Evolutionary conservation across 1,140 invertebrate genomes (phyloP), one percentile per base, ranked within the genome.

Genomic region (Drosophila arizonae): DNA sequence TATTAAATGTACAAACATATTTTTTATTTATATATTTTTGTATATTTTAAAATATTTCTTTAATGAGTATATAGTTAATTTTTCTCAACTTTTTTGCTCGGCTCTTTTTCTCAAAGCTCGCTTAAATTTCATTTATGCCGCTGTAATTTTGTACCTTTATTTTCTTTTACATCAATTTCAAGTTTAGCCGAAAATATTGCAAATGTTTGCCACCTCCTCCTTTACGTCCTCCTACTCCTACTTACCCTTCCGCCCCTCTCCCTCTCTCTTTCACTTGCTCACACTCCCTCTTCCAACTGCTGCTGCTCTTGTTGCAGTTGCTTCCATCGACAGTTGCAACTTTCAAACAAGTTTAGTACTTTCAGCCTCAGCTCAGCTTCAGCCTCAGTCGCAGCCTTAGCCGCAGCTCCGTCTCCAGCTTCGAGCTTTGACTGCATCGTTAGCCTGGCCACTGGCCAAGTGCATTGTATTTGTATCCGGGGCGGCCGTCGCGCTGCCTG

Each of bases 321-420:
- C 61, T 13, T 48, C 65, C 65, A 50, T 50, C 51, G 56, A 56
- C 78, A 72, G 82, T 87, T 87, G 79, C 82, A 85, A 85, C 78
- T 85, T 85, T 85, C 81, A 85, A 85, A 85, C 81, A 79, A 81
- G 81, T 85, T 85, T 85, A 78, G 77, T 76, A 76, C 81, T 69
- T 62, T 46, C 48, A 70, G 43, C 54, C 48, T 41, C 48, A 61
- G 54, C 60, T 5, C 43, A 45, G 43, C 45, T 28, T 54, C 46
- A 21, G 46, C 46, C 15, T 0, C 46, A 11, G 11, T 15, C 17
- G 10, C 55, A n/a, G 45, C 45, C 8, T 1, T 17, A 21, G 13
- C 36, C 24, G 6, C 55, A 15, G 15, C 13, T 45, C 43, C 43
- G 43, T 45, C 21, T 17, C 15, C 45, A 46, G 50, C 50, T 13